Conservation (phyloP, 2,113 vertebrate genomes). For the Vombatus ursinus region DNA sequence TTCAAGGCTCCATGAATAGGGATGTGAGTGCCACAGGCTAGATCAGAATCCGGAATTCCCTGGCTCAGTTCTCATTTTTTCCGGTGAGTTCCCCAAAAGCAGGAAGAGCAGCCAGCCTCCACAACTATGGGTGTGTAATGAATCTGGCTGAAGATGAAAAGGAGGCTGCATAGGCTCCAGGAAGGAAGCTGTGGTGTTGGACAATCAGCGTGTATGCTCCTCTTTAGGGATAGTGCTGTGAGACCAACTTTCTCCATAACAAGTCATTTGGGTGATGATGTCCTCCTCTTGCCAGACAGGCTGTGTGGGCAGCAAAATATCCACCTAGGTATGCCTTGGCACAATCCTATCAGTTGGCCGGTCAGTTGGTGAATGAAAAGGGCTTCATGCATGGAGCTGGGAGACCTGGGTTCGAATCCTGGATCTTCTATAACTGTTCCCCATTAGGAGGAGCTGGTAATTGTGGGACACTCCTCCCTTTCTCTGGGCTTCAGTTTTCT, state of each 20-base stretch:
- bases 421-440: neutral
- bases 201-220: neutral
- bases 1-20: neutral
- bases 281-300: neutral
- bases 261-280: neutral
- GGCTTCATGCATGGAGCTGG: neutral
- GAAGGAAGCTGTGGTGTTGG: neutral
- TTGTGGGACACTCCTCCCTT: neutral
- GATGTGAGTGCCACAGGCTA: neutral
- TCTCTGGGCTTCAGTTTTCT: neutral
- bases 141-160: neutral
- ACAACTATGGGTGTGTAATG: neutral
- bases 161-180: neutral
- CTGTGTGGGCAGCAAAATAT: neutral
- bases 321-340: neutral
- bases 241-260: neutral
- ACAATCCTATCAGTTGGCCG: neutral
- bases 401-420: neutral
- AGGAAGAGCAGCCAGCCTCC: neutral
- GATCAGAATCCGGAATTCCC: neutral
- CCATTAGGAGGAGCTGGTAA: neutral
- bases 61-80: neutral
- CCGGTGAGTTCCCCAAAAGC: neutral
- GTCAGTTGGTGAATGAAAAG: neutral
- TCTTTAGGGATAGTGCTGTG: neutral